Percentiles rank a stretch among this genome's conserved stretches.
Evolutionary conservation across 1,140 invertebrate genomes (phyloP).

Genomic region (Neoseiulus cucumeris): DNA sequence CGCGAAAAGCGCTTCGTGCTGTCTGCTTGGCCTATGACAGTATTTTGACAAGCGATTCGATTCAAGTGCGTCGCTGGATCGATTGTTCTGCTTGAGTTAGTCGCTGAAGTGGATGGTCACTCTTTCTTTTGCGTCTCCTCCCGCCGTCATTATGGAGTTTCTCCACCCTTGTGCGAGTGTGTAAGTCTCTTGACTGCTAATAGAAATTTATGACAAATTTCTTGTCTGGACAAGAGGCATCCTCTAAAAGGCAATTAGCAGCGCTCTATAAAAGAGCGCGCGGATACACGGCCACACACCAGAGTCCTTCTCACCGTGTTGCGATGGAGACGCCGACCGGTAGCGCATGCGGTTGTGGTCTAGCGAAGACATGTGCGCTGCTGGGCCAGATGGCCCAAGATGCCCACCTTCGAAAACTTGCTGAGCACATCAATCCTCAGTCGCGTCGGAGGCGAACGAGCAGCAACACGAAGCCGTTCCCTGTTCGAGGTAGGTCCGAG

Average conservation of each 20-base stretch:
- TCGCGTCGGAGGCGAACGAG: neutral
- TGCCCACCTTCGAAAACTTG: neutral
- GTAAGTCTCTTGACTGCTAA: neutral
- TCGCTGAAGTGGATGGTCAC: too few species aligned
- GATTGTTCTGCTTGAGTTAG: too few species aligned
- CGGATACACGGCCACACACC: neutral
- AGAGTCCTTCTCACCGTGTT: neutral
- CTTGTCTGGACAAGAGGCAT: neutral
- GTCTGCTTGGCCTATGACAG: too few species aligned
- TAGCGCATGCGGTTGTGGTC: neutral
- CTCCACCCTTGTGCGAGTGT: neutral
- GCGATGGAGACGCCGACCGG: neutral
- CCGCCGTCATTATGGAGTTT: too few species aligned
- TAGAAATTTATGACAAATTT: neutral
- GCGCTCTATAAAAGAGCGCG: neutral
- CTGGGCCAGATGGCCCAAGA: conserved; percentile 4
- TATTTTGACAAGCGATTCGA: too few species aligned
- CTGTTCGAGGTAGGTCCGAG: neutral
- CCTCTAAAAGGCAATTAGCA: neutral
- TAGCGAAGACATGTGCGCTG: neutral
- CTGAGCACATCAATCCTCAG: neutral
- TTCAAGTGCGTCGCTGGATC: too few species aligned
- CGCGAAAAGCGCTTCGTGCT: too few species aligned
- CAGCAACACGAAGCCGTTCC: conserved; percentile 5
- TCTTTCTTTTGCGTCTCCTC: too few species aligned